These are phyloP conservation scores for Tenebrio molitor DNA, from an alignment of 1,140 invertebrate species.

Conservation along the genomic window DNA sequence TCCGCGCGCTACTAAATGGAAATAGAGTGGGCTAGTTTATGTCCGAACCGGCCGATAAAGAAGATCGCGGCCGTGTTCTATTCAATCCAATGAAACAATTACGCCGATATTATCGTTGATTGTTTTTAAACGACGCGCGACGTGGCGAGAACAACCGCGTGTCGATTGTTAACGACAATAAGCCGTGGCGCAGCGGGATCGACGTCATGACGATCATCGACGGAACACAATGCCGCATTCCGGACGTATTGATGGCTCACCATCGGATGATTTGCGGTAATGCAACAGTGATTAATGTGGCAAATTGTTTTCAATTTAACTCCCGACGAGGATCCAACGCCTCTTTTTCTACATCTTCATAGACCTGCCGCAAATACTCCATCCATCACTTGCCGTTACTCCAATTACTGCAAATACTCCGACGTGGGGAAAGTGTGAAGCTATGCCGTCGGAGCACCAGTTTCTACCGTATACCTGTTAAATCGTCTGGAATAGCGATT, in stretches of 20 bases:
- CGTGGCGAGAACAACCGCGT: slow-evolving; percentile 10
- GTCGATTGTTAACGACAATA: slow-evolving; percentile 35
- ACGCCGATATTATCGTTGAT: slow-evolving; percentile 53
- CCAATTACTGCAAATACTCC: slow-evolving; percentile 30
- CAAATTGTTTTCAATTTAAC: slow-evolving; percentile 34
- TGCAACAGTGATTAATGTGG: slow-evolving; percentile 38
- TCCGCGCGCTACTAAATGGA: slow-evolving; percentile 60
- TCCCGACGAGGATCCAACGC: slow-evolving; percentile 22
- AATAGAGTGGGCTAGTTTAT: slow-evolving; percentile 63
- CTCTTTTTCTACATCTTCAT: slow-evolving; percentile 42
- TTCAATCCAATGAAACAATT: slow-evolving; percentile 54
- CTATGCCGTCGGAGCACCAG: slow-evolving; percentile 29
- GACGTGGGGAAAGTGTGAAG: slow-evolving; percentile 32
- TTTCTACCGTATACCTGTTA: slow-evolving; percentile 38
- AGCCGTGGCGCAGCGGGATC: slow-evolving; percentile 8
- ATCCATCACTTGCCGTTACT: slow-evolving; percentile 43
- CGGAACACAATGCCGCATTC: slow-evolving; percentile 24
- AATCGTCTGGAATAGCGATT: slow-evolving; percentile 23
- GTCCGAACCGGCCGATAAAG: slow-evolving; percentile 54
- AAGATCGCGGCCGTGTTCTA: slow-evolving; percentile 52
- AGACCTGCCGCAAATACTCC: slow-evolving; percentile 30
- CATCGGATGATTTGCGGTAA: slow-evolving; percentile 29
- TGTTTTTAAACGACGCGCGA: slow-evolving; percentile 51
- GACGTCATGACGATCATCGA: slow-evolving; percentile 12
- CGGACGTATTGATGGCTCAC: slow-evolving; percentile 2